Conservation (phyloP, 2,113 vertebrate species). For the Struthio camelus region DNA sequence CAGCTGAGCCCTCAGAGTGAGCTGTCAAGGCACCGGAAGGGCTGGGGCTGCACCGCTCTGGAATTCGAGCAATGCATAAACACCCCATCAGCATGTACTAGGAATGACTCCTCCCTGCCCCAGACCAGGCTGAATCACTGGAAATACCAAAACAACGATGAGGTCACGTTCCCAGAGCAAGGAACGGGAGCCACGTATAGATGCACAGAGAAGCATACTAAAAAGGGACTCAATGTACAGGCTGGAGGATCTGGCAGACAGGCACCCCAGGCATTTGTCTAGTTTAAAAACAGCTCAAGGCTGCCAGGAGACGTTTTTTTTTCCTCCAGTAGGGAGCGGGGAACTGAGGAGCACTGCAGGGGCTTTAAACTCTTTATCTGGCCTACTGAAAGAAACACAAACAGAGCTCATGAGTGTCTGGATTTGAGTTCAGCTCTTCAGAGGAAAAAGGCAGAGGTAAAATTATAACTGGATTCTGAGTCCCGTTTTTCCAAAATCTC, state of each 20-base stretch:
- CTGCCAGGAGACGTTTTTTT: not conserved
- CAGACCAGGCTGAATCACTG: slow-evolving; percentile 57
- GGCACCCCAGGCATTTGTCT: slow-evolving; percentile 44
- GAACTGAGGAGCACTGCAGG: not conserved
- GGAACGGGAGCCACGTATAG: slow-evolving; percentile 42
- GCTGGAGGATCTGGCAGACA: slow-evolving; percentile 39
- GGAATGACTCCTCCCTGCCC: slow-evolving; percentile 59
- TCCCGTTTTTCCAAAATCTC: not conserved
- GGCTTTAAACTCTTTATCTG: not conserved
- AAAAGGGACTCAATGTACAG: slow-evolving; percentile 4
- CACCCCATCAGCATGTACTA: slow-evolving; percentile 13
- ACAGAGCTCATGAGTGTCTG: not conserved
- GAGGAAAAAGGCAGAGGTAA: not conserved
- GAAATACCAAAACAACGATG: slow-evolving; percentile 70
- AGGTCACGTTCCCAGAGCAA: slow-evolving; percentile 56
- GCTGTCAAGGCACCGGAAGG: slow-evolving; percentile 64
- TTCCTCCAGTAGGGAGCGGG: not conserved
- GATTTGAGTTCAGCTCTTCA: not conserved
- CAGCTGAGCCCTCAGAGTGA: not conserved
- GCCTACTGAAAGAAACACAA: not conserved
- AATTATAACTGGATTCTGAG: not conserved
- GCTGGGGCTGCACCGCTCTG: slow-evolving; percentile 42
- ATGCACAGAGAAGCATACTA: not conserved
- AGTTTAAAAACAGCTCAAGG: slow-evolving; percentile 36
- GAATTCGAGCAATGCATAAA: slow-evolving; percentile 60